These are phyloP conservation scores for Glossophaga mutica DNA, from an alignment of 2,797 vertebrate genomes.

Conservation along the genomic window DNA sequence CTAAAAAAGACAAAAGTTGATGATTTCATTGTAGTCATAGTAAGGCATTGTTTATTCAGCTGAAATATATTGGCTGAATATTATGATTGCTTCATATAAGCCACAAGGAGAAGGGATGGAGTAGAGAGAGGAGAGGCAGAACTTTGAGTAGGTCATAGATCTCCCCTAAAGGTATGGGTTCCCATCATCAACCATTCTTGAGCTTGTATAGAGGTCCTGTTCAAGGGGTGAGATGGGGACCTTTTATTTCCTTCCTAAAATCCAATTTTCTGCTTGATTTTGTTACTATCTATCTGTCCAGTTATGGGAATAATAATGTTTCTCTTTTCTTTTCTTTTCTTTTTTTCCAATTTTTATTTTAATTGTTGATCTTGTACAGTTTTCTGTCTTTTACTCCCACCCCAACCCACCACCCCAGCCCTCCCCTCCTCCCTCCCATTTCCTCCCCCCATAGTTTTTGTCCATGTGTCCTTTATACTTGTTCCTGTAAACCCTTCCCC, in stretches of 20 bases:
- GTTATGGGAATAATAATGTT: not conserved
- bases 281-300: not conserved
- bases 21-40: not conserved
- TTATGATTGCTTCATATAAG: not conserved
- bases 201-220: not conserved
- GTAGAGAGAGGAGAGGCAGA: not conserved
- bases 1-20: not conserved
- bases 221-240: not conserved
- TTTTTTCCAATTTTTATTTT: no score
- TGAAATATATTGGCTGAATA: not conserved
- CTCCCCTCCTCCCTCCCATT: no score
- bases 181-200: not conserved
- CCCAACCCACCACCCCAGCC: no score
- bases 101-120: not conserved
- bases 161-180: not conserved
- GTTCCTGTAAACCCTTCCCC: no score
- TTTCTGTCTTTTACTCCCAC: no score
- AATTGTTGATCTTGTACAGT: no score
- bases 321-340: no score
- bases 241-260: not conserved
- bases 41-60: not conserved
- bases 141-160: not conserved
- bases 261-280: not conserved
- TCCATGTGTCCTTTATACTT: no score
- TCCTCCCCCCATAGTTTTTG: no score